Conservation (phyloP, 2,113 vertebrate species). For the Limnothrissa miodon region DNA sequence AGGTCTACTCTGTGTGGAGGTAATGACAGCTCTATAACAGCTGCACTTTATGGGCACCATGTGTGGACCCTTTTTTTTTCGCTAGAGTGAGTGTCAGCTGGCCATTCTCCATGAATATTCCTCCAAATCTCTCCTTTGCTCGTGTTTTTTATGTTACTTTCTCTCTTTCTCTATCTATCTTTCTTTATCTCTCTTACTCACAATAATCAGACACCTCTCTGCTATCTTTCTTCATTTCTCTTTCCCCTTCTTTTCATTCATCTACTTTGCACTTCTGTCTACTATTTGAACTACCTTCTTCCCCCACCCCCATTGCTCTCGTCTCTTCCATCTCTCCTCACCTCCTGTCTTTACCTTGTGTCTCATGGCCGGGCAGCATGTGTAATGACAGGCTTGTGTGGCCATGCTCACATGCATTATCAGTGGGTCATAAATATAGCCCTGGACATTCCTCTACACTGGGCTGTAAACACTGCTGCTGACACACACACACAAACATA, state of each 20-base stretch:
- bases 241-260: not conserved
- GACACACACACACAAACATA: not conserved
- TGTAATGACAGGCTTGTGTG: conserved; percentile 70
- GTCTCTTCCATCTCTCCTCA: conserved; percentile 20
- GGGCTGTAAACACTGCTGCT: conserved; percentile 66
- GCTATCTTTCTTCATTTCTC: not conserved
- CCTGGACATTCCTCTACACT: conserved; percentile 62
- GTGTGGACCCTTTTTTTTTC: not conserved
- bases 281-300: not conserved
- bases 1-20: not conserved
- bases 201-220: not conserved
- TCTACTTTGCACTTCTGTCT: not conserved
- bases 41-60: conserved; percentile 4
- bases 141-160: not conserved
- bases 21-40: conserved; percentile 19
- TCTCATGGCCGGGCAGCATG: conserved; percentile 36
- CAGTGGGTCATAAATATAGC: conserved; percentile 66
- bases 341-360: conserved; percentile 15
- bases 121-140: not conserved
- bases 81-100: not conserved
- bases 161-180: not conserved
- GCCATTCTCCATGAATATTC: not conserved
- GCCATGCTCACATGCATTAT: conserved; percentile 66
- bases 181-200: not conserved
- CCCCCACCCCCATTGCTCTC: not conserved